Base-by-base conservation (phyloP, 2,888 invertebrate species). In the Nephrocerus scutellatus region DNA sequence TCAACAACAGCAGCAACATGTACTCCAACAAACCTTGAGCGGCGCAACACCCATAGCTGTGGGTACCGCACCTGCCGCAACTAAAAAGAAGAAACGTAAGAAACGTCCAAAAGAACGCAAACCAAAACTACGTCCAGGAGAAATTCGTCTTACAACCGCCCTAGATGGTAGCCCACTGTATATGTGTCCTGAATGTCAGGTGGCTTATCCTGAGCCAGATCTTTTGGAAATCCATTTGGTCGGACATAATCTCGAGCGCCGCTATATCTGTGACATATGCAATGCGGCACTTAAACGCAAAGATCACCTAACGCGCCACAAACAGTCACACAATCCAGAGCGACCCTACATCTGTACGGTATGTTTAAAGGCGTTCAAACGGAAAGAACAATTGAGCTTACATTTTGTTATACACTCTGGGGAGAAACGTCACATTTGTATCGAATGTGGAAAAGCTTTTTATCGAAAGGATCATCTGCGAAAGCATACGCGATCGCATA, bases 331-430 rank as follows among this genome's bases (percentile, higher is more conserved):
- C 69, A 88, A 87, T 71, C 87, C 88, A 0, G 89, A 88, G 59
- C 73, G 88, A 40, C 88, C 89, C 7, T 88, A 84, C 68, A 84
- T 85, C 6, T 89, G 89, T 69, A 81, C 85, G 8, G 85, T 88
- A 20, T 89, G 88, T 57, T 72, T 86, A 45, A 89, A 89, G 59
- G 85, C 86, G 1, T 89, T 89, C 69, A 88, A 89, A 56, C 77
- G 89, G 51, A 88, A 88, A 72, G 89, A 90, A 60, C 89, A 90
- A 50, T 73, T 90, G 23, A 87, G 87, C 0, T 68, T 89, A 51
- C 89, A 90, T 70, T 86, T 87, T 65, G 87, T 89, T 42, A 89
- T 89, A 55, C 89, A 90, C 62, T 87, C 88, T 1, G 89, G 89
- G 0, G 66, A 88, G 66, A 89, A 89, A 62, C 73, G 87, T 36